Evolutionary conservation across 1,140 invertebrate species (phyloP).

Genomic region (Drosophila navojoa): DNA sequence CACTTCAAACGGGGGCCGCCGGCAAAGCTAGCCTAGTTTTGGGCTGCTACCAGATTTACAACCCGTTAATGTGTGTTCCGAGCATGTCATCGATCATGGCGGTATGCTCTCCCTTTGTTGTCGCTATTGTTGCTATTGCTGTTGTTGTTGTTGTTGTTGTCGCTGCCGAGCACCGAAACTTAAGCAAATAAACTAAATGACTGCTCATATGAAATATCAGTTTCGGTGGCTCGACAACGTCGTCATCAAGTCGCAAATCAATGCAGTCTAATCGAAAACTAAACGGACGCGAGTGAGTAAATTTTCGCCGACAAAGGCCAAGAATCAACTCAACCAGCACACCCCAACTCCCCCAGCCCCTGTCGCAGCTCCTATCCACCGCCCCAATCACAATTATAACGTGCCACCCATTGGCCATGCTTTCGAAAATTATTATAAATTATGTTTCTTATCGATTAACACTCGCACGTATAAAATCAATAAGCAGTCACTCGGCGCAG

Average conservation of each 20-base stretch:
- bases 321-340: conserved; percentile 23
- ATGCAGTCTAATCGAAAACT: conserved; percentile 80
- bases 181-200: conserved; percentile 80
- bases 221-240: conserved; percentile 47
- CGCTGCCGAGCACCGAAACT: conserved; percentile 53
- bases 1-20: conserved; percentile 64
- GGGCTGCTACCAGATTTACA: conserved; percentile 70
- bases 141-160: conserved; percentile 29
- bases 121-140: conserved; percentile 35
- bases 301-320: conserved; percentile 76
- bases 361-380: not conserved
- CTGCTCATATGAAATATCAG: conserved; percentile 69
- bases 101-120: conserved; percentile 68
- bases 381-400: conserved; percentile 3
- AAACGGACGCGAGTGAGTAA: conserved; percentile 72
- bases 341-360: not conserved
- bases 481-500: conserved; percentile 34
- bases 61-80: conserved; percentile 78
- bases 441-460: conserved; percentile 71
- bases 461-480: conserved; percentile 21
- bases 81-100: conserved; percentile 77
- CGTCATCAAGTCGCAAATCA: conserved; percentile 77
- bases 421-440: conserved; percentile 79
- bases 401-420: conserved; percentile 59
- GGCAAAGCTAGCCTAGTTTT: conserved; percentile 50